Evolutionary conservation across 2,113 vertebrate species (phyloP).

Genomic region (Solea senegalensis): DNA sequence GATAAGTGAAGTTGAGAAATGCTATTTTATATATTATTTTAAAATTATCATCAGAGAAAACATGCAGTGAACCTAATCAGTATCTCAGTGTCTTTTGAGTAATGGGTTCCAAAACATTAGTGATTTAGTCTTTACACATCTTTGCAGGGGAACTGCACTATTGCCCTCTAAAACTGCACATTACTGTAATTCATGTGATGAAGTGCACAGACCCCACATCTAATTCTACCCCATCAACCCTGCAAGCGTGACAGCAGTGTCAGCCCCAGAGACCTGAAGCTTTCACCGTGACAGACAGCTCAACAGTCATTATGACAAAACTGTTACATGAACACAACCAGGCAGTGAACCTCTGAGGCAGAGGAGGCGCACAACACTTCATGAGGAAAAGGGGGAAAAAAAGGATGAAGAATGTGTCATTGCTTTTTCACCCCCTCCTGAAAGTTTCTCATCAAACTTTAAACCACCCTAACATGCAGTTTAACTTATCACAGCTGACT

Average conservation of each 20-base stretch:
- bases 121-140: too few relatives aligned
- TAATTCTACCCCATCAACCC: conserved; percentile 44
- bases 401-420: not conserved
- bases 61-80: too few relatives aligned
- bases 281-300: conserved; percentile 49
- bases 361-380: not conserved
- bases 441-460: too few relatives aligned
- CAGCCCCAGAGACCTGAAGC: conserved; percentile 23
- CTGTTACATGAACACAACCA: conserved; percentile 27
- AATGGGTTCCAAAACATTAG: too few relatives aligned
- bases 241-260: conserved; percentile 35
- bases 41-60: too few relatives aligned
- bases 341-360: conserved; percentile 33
- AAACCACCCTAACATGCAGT: too few relatives aligned
- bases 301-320: conserved; percentile 43
- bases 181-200: conserved; percentile 47
- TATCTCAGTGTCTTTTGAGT: too few relatives aligned
- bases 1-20: too few relatives aligned
- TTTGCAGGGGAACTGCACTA: not conserved
- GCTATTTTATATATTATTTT: too few relatives aligned
- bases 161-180: conserved; percentile 15
- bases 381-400: not conserved
- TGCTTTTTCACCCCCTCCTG: too few relatives aligned
- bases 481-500: too few relatives aligned
- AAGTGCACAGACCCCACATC: conserved; percentile 33